Evolutionary conservation across 1,140 invertebrate species (phyloP).

Genomic region (Rhyzopertha dominica): DNA sequence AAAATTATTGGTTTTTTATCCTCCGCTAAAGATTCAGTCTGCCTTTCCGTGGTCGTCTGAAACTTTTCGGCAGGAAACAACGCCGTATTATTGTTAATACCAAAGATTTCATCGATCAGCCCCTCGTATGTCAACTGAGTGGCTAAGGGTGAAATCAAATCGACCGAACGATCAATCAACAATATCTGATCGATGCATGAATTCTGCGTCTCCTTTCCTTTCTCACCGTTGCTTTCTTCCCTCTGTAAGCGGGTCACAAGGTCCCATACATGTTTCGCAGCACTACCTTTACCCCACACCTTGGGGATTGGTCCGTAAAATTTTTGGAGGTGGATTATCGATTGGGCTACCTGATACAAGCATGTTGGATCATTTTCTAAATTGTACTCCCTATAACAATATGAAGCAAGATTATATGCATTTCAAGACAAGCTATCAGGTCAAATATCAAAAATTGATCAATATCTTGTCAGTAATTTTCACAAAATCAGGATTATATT

Average conservation of each 20-base stretch:
- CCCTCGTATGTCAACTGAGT: slow-evolving; percentile 98
- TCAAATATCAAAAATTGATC: neutral
- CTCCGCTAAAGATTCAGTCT: slow-evolving; percentile 54
- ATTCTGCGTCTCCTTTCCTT: slow-evolving; percentile 42
- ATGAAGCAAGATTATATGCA: too few species aligned
- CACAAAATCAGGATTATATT: too few species aligned
- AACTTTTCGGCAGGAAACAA: slow-evolving; percentile 83
- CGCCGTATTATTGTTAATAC: slow-evolving; percentile 63
- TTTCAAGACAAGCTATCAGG: neutral
- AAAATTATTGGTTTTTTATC: slow-evolving; percentile 81
- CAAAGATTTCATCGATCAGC: slow-evolving; percentile 88
- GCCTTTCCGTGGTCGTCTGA: slow-evolving; percentile 59
- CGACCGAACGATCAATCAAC: slow-evolving; percentile 64
- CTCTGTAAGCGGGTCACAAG: slow-evolving; percentile 75
- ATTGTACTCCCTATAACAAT: slow-evolving; percentile 71
- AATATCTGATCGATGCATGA: slow-evolving; percentile 82
- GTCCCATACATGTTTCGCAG: slow-evolving; percentile 84
- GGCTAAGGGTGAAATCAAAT: slow-evolving; percentile 86
- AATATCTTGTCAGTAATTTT: too few species aligned
- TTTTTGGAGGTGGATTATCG: slow-evolving; percentile 78
- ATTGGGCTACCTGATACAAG: slow-evolving; percentile 83
- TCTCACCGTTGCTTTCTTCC: slow-evolving; percentile 51
- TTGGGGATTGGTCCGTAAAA: slow-evolving; percentile 86
- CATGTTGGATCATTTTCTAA: slow-evolving; percentile 85
- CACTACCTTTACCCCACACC: slow-evolving; percentile 85